These are phyloP conservation scores for Monopterus albus DNA, from an alignment of 2,113 vertebrate genomes.

Conservation along the genomic window DNA sequence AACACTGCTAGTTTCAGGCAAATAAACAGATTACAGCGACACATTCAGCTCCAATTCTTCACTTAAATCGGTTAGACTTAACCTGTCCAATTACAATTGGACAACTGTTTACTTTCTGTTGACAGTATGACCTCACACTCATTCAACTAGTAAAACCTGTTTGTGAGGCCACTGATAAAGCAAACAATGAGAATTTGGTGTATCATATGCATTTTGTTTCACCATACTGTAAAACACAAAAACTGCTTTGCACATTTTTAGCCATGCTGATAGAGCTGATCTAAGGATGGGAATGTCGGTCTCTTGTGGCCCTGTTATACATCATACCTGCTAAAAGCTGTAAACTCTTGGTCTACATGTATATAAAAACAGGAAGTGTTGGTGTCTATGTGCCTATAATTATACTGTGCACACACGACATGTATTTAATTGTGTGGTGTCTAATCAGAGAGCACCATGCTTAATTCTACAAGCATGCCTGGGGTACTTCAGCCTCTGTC, in stretches of 20 bases:
- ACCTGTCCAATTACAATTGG: slow-evolving; percentile 16
- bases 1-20: slow-evolving; percentile 51
- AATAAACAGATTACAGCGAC: slow-evolving; percentile 55
- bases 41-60: too few species aligned
- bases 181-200: not conserved
- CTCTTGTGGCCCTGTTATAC: too few species aligned
- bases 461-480: slow-evolving; percentile 47
- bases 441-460: slow-evolving; percentile 26
- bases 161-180: not conserved
- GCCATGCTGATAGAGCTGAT: too few species aligned
- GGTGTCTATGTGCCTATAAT: not conserved
- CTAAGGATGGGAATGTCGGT: too few species aligned
- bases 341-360: too few species aligned
- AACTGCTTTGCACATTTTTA: not conserved
- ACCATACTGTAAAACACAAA: not conserved
- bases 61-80: not conserved
- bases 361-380: too few species aligned
- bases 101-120: not conserved
- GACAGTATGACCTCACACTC: slow-evolving; percentile 9
- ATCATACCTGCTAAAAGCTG: too few species aligned
- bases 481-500: slow-evolving; percentile 55
- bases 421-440: slow-evolving; percentile 13
- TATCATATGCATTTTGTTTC: not conserved
- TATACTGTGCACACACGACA: slow-evolving; percentile 2
- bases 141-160: slow-evolving; percentile 44